These are phyloP conservation scores for Pseudomyrmex flavicornis DNA, from an alignment of 1,140 invertebrate genomes.

Conservation along the genomic window DNA sequence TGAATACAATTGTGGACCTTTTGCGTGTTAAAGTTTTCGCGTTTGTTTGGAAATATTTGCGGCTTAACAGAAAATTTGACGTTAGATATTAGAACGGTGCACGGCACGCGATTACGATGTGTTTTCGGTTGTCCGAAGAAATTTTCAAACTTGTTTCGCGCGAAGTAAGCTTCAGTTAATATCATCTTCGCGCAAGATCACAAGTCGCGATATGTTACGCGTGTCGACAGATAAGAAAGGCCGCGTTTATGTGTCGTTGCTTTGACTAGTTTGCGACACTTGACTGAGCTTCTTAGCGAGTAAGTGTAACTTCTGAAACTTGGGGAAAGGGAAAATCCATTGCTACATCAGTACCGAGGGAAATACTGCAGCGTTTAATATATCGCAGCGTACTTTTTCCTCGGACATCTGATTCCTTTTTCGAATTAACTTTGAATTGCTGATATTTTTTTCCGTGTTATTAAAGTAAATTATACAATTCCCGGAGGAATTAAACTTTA, in stretches of 20 bases:
- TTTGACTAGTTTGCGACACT: slow-evolving; percentile 28
- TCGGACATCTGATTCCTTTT: not conserved
- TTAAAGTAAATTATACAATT: not conserved
- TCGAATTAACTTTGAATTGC: not conserved
- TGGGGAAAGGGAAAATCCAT: not conserved
- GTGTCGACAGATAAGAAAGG: slow-evolving; percentile 37
- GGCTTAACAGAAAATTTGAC: not conserved
- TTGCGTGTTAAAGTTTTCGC: no score
- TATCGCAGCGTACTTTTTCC: not conserved
- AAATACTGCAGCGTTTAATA: not conserved
- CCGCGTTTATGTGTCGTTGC: slow-evolving; percentile 23
- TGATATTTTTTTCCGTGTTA: not conserved
- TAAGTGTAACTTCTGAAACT: slow-evolving; percentile 13
- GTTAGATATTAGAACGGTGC: not conserved
- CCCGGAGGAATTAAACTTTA: not conserved
- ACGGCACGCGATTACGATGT: not conserved
- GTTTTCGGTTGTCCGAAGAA: not conserved
- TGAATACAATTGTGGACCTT: no score
- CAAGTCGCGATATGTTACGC: not conserved
- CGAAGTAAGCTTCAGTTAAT: not conserved
- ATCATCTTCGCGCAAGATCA: slow-evolving; percentile 27
- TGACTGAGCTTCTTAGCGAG: slow-evolving; percentile 14
- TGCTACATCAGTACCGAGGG: not conserved
- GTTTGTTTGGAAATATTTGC: not conserved
- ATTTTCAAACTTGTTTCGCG: not conserved